Conservation (phyloP, 2,113 vertebrate genomes). For the Semnornis frantzii region DNA sequence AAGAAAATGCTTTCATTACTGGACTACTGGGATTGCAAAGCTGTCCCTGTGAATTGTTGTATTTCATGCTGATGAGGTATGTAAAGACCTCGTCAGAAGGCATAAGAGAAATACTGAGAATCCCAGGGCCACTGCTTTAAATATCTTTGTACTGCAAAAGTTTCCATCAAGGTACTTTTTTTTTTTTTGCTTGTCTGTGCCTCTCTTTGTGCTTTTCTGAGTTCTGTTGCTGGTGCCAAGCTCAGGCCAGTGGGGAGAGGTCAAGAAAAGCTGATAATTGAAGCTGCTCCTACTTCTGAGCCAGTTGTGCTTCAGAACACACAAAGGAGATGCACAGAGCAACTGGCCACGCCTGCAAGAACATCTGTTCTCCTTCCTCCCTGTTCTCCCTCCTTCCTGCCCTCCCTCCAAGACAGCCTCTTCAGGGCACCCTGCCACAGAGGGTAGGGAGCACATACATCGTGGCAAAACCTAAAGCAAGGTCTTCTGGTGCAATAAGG, state of each 20-base stretch:
- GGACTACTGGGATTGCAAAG: neutral
- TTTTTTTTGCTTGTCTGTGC: too few species aligned
- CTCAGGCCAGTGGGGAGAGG: rapidly evolving
- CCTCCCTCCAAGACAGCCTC: neutral
- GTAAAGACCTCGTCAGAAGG: neutral
- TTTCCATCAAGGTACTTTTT: neutral
- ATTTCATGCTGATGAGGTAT: neutral
- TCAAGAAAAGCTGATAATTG: neutral
- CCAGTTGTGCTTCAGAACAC: neutral
- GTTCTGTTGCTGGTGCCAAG: neutral
- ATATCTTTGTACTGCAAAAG: neutral
- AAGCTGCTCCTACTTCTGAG: neutral
- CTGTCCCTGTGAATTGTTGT: neutral
- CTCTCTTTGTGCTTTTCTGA: rapidly evolving
- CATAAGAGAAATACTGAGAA: neutral
- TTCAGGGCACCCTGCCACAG: rapidly evolving
- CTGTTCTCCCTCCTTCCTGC: neutral
- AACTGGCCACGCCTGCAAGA: rapidly evolving
- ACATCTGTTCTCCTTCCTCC: neutral
- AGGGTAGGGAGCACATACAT: neutral
- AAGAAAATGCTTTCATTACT: neutral
- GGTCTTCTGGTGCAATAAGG: neutral
- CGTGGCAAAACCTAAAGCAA: neutral
- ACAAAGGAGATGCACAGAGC: neutral
- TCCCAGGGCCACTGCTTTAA: neutral